These are phyloP conservation scores for Tympanoctomys barrerae DNA, from an alignment of 2,797 vertebrate genomes.

Conservation along the genomic window DNA sequence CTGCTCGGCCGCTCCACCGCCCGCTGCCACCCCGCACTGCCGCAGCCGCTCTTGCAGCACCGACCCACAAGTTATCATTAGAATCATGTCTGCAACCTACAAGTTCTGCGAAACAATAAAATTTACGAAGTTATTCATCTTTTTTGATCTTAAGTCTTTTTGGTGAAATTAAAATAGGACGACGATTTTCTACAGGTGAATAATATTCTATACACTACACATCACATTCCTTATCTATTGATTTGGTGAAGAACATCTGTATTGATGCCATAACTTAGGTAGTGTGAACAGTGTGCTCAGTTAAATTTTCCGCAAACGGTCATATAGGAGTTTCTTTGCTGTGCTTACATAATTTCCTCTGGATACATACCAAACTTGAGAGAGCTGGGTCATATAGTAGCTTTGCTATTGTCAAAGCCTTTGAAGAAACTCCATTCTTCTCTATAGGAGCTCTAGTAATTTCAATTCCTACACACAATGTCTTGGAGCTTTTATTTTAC, in stretches of 20 bases:
- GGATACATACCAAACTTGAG: too few relatives aligned
- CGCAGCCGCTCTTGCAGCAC: conserved; percentile 63
- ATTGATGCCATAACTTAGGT: not conserved
- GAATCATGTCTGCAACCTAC: not conserved
- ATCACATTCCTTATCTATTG: not conserved
- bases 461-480: not conserved
- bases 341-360: not conserved
- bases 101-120: not conserved
- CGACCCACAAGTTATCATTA: not conserved
- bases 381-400: not conserved
- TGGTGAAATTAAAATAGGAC: not conserved
- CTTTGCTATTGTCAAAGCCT: too few relatives aligned
- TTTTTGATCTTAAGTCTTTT: not conserved
- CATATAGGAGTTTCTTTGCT: too few relatives aligned
- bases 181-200: too few relatives aligned
- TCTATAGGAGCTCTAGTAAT: not conserved
- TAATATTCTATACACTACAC: not conserved
- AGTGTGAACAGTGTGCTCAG: not conserved
- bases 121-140: not conserved
- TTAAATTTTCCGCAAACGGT: not conserved
- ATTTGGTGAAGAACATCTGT: not conserved
- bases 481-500: not conserved
- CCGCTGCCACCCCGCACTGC: conserved; percentile 1
- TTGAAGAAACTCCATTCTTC: not conserved
- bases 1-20: conserved; percentile 51